These are phyloP conservation scores for Drosophila elegans DNA, from an alignment of 1,140 invertebrate species.

Conservation along the genomic window DNA sequence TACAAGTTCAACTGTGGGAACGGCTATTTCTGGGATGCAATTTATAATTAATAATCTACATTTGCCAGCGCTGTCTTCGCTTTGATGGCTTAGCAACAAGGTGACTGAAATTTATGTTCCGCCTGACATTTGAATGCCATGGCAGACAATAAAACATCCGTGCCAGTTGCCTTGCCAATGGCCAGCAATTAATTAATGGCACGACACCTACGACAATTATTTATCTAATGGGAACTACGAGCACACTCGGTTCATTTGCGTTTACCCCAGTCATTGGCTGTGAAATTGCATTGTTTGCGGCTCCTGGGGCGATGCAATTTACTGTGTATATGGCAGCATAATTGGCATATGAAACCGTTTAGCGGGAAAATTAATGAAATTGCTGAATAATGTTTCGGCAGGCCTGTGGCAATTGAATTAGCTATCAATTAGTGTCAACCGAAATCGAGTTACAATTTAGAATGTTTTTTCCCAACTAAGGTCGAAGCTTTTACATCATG, in stretches of 20 bases:
- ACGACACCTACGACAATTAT: slow-evolving; percentile 61
- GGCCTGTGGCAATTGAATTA: slow-evolving; percentile 54
- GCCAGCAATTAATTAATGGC: slow-evolving; percentile 70
- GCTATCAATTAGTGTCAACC: slow-evolving; percentile 51
- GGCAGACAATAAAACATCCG: slow-evolving; percentile 25
- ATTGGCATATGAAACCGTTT: slow-evolving; percentile 49
- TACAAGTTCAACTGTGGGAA: slow-evolving; percentile 18
- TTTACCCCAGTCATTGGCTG: slow-evolving; percentile 17
- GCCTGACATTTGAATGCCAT: slow-evolving; percentile 59
- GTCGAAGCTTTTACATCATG: slow-evolving; percentile 21
- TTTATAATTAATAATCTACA: slow-evolving; percentile 60
- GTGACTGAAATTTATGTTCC: slow-evolving; percentile 71
- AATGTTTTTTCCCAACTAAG: slow-evolving; percentile 27
- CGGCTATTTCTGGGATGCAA: slow-evolving; percentile 42
- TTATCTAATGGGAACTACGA: slow-evolving; percentile 22
- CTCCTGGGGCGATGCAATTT: slow-evolving; percentile 54
- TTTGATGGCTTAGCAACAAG: slow-evolving; percentile 35
- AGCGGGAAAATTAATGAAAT: slow-evolving; percentile 45
- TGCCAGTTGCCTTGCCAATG: slow-evolving; percentile 24
- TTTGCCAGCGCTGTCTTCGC: slow-evolving; percentile 29
- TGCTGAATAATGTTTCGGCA: slow-evolving; percentile 51
- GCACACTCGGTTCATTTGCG: slow-evolving; percentile 15
- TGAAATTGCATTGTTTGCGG: slow-evolving; percentile 29
- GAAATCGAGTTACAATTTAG: slow-evolving; percentile 43
- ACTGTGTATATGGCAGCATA: slow-evolving; percentile 50